Percentiles rank a stretch among this genome's conserved stretches.
Conservation (phyloP, 1,140 invertebrate species). For the Drosophila sucinea region DNA sequence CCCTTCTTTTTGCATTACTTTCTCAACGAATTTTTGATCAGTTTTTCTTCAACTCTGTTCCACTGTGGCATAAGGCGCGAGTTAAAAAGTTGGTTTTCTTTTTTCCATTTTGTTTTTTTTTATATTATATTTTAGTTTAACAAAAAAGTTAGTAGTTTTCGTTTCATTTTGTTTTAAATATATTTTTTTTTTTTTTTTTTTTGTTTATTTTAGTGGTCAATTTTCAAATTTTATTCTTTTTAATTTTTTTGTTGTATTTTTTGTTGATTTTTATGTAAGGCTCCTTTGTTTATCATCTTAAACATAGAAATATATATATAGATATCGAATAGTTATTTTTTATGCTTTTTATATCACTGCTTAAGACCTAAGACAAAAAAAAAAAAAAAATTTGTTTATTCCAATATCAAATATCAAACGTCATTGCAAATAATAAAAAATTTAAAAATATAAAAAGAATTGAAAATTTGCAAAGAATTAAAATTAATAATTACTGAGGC, state of each 20-base stretch:
- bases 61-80: slow-evolving; percentile 53
- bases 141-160: slow-evolving; percentile 51
- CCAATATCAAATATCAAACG: slow-evolving; percentile 65
- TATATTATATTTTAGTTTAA: slow-evolving; percentile 52
- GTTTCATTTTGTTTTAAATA: slow-evolving; percentile 28
- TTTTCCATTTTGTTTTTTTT: slow-evolving; percentile 35
- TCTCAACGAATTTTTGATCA: slow-evolving; percentile 13
- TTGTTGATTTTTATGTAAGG: slow-evolving; percentile 30
- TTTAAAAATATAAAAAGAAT: slow-evolving; percentile 38
- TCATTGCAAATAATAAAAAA: slow-evolving; percentile 65
- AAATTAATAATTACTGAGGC: slow-evolving; percentile 82
- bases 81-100: slow-evolving; percentile 48
- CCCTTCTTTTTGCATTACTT: neutral
- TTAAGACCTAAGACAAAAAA: slow-evolving; percentile 55
- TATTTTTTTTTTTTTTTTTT: slow-evolving; percentile 28
- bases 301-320: slow-evolving; percentile 50
- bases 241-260: slow-evolving; percentile 67
- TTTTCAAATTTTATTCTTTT: slow-evolving; percentile 38
- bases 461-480: slow-evolving; percentile 60
- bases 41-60: slow-evolving; percentile 10
- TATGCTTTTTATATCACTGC: slow-evolving; percentile 62
- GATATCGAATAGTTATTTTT: slow-evolving; percentile 48
- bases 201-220: slow-evolving; percentile 40
- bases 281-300: slow-evolving; percentile 46
- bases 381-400: slow-evolving; percentile 35